These are phyloP conservation scores for Metaphire vulgaris DNA, from an alignment of 1,140 invertebrate genomes.

Conservation along the genomic window DNA sequence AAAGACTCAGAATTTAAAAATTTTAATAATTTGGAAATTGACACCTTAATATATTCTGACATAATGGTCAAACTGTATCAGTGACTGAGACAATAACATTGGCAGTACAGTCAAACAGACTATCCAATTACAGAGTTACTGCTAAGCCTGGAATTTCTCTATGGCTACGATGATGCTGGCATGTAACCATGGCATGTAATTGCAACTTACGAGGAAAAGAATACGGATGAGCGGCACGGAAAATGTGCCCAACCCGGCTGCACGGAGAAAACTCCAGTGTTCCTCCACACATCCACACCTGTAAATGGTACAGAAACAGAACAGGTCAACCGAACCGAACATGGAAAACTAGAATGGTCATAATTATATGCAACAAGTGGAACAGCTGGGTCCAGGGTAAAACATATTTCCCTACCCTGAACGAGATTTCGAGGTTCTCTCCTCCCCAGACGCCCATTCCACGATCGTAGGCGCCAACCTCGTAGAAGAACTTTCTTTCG, in stretches of 20 bases:
- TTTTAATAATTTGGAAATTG: too few relatives aligned
- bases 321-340: neutral
- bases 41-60: too few relatives aligned
- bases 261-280: constrained; percentile 88
- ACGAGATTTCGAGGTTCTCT: constrained; percentile 47
- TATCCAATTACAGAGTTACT: too few relatives aligned
- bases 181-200: too few relatives aligned
- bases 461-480: constrained; percentile 90
- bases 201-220: constrained; percentile 30
- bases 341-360: neutral
- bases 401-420: constrained; percentile 25
- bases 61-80: too few relatives aligned
- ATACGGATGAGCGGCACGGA: constrained; percentile 58
- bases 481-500: constrained; percentile 59
- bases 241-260: constrained; percentile 93
- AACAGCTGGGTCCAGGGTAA: too few relatives aligned
- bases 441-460: constrained; percentile 93
- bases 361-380: constrained; percentile 8
- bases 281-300: constrained; percentile 96
- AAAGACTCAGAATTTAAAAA: too few relatives aligned
- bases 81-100: too few relatives aligned
- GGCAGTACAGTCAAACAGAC: too few relatives aligned
- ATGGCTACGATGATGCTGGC: too few relatives aligned
- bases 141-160: too few relatives aligned
- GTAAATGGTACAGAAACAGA: neutral